A percentile compares a stretch with the other conserved stretches of the same genome.
Evolutionary conservation across 2,797 vertebrate species (phyloP).

Genomic region (Spheniscus humboldti): DNA sequence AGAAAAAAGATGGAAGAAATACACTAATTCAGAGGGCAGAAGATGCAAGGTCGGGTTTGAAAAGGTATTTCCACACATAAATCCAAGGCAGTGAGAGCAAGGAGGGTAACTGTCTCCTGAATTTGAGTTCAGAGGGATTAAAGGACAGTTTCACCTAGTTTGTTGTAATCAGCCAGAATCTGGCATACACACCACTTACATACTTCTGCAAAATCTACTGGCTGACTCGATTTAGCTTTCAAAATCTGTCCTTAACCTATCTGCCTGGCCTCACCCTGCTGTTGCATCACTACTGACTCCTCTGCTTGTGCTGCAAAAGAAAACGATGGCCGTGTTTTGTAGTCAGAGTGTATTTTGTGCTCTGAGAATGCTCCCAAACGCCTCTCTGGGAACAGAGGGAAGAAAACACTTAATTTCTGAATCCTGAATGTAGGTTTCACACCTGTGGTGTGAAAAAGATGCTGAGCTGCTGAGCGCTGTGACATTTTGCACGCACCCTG

Average conservation of each 20-base stretch:
- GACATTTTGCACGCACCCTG: not conserved
- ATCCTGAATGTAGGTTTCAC: not conserved
- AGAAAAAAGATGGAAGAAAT: not conserved
- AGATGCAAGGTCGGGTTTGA: not conserved
- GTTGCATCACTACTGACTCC: not conserved
- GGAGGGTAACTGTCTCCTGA: not conserved
- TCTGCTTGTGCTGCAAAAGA: not conserved
- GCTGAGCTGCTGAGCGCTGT: not conserved
- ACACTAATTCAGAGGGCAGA: not conserved
- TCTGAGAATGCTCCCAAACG: not conserved
- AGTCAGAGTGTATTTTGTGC: not conserved
- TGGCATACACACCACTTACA: not conserved
- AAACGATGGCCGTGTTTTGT: not conserved
- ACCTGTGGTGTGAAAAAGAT: rapidly evolving
- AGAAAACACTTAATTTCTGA: not conserved
- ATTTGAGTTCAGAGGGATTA: not conserved
- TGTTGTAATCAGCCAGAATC: not conserved
- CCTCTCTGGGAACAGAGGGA: not conserved
- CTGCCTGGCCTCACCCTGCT: not conserved
- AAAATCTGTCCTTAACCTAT: not conserved
- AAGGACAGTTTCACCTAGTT: not conserved
- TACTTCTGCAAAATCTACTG: constrained; percentile 21
- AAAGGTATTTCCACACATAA: not conserved
- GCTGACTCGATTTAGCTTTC: not conserved
- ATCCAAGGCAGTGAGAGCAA: rapidly evolving